Percentiles rank a stretch among this genome's conserved stretches.
phyloP scores from a whole-genome alignment of 2,113 vertebrate genomes.

The Triplophysa siluroides region DNA sequence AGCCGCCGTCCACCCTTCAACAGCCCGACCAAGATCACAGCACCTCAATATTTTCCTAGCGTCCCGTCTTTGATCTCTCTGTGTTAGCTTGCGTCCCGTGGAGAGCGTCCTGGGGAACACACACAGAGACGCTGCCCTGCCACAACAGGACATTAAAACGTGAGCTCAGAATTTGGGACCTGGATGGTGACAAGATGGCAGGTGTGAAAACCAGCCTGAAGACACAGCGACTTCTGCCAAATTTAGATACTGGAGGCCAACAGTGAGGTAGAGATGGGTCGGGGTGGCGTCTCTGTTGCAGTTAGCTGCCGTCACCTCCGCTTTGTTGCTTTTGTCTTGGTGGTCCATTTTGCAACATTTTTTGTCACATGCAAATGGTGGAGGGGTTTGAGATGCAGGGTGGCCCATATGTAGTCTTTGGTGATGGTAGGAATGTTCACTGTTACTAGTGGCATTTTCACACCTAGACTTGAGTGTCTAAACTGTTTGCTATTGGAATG shows the following conservation, averaged over 20 bases:
- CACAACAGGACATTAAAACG: slow-evolving; percentile 57
- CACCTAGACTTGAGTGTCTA: slow-evolving; percentile 21
- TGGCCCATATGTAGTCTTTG: slow-evolving; percentile 51
- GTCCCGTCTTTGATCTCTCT: slow-evolving; percentile 69
- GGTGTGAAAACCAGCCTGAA: slow-evolving; percentile 63
- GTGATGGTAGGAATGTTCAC: slow-evolving; percentile 33
- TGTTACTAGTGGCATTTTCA: slow-evolving; percentile 20
- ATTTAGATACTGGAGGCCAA: slow-evolving; percentile 46
- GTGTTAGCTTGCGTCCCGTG: slow-evolving; percentile 31
- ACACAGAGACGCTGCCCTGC: slow-evolving; percentile 62
- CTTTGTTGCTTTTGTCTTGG: slow-evolving; percentile 65
- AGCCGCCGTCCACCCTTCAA: slow-evolving; percentile 45
- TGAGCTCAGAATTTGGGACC: slow-evolving; percentile 60
- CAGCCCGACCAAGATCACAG: slow-evolving; percentile 67
- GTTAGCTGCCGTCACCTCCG: slow-evolving; percentile 44
- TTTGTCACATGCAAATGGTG: slow-evolving; percentile 67
- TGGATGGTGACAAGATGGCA: slow-evolving; percentile 61
- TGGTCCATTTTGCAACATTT: slow-evolving; percentile 77
- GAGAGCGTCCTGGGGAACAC: slow-evolving; percentile 65
- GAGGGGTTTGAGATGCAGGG: slow-evolving; percentile 41
- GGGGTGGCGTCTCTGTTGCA: slow-evolving; percentile 44
- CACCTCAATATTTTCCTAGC: slow-evolving; percentile 60
- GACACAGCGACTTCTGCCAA: slow-evolving; percentile 45
- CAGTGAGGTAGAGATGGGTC: slow-evolving; percentile 27
- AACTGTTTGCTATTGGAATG: slow-evolving; percentile 5